Evolutionary conservation across 1,140 invertebrate species (phyloP), one percentile per base, ranked within the genome.

Genomic region (Coelopa frigida): DNA sequence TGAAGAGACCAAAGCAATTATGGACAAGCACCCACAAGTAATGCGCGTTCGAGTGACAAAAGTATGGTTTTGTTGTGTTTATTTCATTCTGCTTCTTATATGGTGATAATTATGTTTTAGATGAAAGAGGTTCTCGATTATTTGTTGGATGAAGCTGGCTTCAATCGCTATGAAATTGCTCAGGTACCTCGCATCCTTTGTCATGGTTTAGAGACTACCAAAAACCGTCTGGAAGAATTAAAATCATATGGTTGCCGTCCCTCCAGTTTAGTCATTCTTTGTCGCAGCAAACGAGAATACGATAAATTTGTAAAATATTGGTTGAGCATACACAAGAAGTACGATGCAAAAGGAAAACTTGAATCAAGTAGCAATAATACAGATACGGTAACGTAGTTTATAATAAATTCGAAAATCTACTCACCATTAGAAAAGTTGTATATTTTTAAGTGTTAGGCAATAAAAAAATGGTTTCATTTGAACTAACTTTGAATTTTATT

Each of bases 81-180:
- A 10, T 29, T 14, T 29, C 8, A n/a, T n/a, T n/a, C n/a, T n/a
- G 8, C 15, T 20, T 10, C 27, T 3, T 26, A 42, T 21, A 4
- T 20, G 4, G 29, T 14, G 18, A 14, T 1, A 18, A 3, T 29
- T 20, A 26, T 39, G 23, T n/a, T 48, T 41, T 39, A 68, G 66
- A 61, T 70, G 3, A 70, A 74, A 43, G 70, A 74, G 50, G 70
- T 75, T 11, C 57, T 78, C 5, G 73, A 77, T 55, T 76, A 70
- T 56, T 47, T 75, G 37, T 50, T 78, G 3, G 65, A 65, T 43
- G 63, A 57, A 24, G 61, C 70, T 38, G 69, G 73, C 11, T 77
- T 73, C 49, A 57, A 62, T 3, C 59, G 68, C 4, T 51, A 57
- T 23, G 71, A 77, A 44, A 66, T 78, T 33, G 65, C 62, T n/a